These are phyloP conservation scores for Mesorhabditis spiculigera DNA, from an alignment of 2,888 invertebrate genomes.

Conservation along the genomic window DNA sequence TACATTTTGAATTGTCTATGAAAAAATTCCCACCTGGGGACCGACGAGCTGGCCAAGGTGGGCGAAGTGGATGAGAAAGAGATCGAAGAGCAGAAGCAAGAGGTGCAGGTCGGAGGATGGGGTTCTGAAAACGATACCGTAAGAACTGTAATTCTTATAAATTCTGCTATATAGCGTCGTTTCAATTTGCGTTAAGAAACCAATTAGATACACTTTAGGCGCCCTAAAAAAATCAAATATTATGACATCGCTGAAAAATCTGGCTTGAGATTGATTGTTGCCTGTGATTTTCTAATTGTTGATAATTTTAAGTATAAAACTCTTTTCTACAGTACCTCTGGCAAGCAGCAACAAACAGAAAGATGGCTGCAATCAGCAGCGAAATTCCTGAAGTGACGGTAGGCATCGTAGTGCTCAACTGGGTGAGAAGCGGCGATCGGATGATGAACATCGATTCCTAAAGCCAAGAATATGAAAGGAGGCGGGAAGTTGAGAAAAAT, in stretches of 20 bases:
- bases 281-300: too few relatives aligned
- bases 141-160: background rate
- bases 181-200: background rate
- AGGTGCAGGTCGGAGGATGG: constrained; percentile 45
- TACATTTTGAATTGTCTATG: background rate
- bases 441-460: constrained; percentile 41
- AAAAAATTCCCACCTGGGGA: constrained; percentile 24
- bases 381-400: constrained; percentile 42
- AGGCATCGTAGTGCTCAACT: constrained; percentile 38
- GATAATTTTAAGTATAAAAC: too few relatives aligned
- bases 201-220: too few relatives aligned
- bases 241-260: too few relatives aligned
- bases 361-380: constrained; percentile 30
- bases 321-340: too few relatives aligned
- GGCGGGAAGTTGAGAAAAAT: too few relatives aligned
- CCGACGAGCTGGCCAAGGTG: constrained; percentile 40
- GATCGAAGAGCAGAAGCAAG: constrained; percentile 40
- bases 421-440: constrained; percentile 24
- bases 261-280: too few relatives aligned
- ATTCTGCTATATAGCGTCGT: background rate
- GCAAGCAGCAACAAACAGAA: constrained; percentile 47
- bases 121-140: constrained; percentile 23
- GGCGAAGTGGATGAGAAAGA: constrained; percentile 40
- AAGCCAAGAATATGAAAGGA: too few relatives aligned
- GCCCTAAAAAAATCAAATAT: too few relatives aligned